Evolutionary conservation across 2,797 vertebrate genomes (phyloP), one percentile per base, ranked within the genome.

Genomic region (Cuniculus paca): DNA sequence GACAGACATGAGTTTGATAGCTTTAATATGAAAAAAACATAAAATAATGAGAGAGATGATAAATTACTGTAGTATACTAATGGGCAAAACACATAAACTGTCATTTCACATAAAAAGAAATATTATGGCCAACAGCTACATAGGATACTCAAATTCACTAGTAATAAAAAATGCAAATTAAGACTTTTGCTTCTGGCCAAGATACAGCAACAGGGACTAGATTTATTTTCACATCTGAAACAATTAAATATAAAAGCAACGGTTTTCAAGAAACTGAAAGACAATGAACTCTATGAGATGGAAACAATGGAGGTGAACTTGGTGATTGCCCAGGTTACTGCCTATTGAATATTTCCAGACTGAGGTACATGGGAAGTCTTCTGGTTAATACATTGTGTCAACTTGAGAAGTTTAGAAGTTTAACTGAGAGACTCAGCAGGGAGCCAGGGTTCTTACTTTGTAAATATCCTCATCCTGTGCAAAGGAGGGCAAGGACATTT

Each of bases 91-190:
- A 74, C 45, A 84, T 77, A 93, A 95, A 92, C 58, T 90, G 54
- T 87, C 58, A 94, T 95, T 92, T 88, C 50, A 92, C 58, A 72
- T 95, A 85, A 79, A 93, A 93, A 86, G 34, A 96, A 88, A 58
- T 92, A 95, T 54, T 95, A 63, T 85, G 45, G 42, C 74, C 72
- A 78, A 84, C 5, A 93, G 81, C 52, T 60, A 95, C 61, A 94
- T 87, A 94, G 82, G 61, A 60, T 92, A 96, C 84, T 95, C 65
- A 96, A 94, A 85, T 14, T 90, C 54, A 88, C 48, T 92, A 90
- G 58, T 84, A 96, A 97, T 94, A 88, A 97, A 83, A 14, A 95
- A 96, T 95, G 48, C 52, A 93, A 96, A 96, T 96, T 95, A 95
- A 87, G 72, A 81, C 58, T 50, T 94, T 94, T 72, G 10, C 74